Conservation (phyloP, 2,797 vertebrate species). For the Syngnathus rostellatus region DNA sequence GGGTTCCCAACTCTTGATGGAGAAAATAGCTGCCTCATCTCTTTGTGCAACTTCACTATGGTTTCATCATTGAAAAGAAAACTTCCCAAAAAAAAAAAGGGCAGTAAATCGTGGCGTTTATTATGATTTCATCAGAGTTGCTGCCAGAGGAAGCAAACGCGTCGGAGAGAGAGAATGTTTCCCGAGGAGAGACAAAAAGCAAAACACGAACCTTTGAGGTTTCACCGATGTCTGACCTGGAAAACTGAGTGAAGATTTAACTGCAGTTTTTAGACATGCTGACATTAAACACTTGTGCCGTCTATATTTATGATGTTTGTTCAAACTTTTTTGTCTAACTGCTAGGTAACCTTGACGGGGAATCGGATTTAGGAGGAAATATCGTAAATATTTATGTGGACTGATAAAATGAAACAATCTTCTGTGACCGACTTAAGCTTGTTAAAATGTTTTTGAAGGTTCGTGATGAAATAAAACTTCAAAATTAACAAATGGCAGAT, state of each 20-base stretch:
- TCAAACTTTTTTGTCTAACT: background rate
- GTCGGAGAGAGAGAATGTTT: slow-evolving; percentile 20
- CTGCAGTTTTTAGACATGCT: slow-evolving; percentile 8
- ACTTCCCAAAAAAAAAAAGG: slow-evolving; percentile 24
- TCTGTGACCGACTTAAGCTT: background rate
- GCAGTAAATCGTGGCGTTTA: slow-evolving; percentile 50
- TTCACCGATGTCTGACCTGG: slow-evolving; percentile 39
- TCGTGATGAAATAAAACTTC: too few species aligned
- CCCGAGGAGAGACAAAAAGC: slow-evolving; percentile 22
- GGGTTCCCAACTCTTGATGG: slow-evolving; percentile 24
- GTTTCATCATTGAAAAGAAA: slow-evolving; percentile 61
- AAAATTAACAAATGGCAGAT: too few species aligned
- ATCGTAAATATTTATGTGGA: background rate
- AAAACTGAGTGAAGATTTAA: slow-evolving; percentile 22
- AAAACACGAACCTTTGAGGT: slow-evolving; percentile 29
- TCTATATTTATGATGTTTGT: slow-evolving; percentile 1
- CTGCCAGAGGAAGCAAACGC: slow-evolving; percentile 31
- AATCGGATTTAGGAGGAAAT: background rate
- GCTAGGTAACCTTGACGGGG: background rate
- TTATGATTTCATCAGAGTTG: slow-evolving; percentile 54
- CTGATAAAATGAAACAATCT: background rate
- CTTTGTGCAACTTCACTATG: slow-evolving; percentile 23
- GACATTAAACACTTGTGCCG: background rate
- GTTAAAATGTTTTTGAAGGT: background rate
- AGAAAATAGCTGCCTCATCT: slow-evolving; percentile 37